Evolutionary conservation across 2,113 vertebrate species (phyloP).

Genomic region (Podarcis raffonei): DNA sequence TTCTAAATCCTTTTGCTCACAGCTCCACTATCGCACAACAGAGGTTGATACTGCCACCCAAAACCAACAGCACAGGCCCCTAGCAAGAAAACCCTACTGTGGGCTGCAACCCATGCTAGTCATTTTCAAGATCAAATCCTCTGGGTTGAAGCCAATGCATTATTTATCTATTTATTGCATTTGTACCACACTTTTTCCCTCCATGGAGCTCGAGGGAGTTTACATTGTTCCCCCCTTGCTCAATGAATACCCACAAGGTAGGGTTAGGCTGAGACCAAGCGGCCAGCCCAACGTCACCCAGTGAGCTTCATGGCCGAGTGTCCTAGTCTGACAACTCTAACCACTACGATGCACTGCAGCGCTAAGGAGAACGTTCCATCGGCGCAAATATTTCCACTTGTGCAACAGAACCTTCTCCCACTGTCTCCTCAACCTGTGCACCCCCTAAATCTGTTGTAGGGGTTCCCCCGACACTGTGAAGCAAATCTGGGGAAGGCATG

Average conservation of each 20-base stretch:
- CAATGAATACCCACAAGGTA: not conserved
- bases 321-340: no score
- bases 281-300: no score
- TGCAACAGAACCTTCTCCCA: no score
- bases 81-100: not conserved
- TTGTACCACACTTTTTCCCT: not conserved
- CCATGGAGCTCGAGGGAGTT: not conserved
- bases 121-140: not conserved
- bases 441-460: no score
- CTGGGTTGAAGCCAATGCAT: not conserved
- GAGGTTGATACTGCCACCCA: no score
- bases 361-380: no score
- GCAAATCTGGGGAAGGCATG: not conserved
- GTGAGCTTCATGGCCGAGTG: no score
- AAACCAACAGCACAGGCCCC: no score
- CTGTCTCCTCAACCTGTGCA: no score
- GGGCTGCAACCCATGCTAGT: not conserved
- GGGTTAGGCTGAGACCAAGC: not conserved
- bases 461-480: not conserved
- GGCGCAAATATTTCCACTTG: no score
- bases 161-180: no score
- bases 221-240: not conserved
- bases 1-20: not conserved
- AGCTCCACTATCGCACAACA: not conserved
- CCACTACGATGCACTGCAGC: no score